A percentile compares a stretch with the other conserved stretches of the same genome.
Evolutionary conservation across 53 echinoderm and acorn worm species (phyloP).

Genomic region (Holothuria leucospilota): DNA sequence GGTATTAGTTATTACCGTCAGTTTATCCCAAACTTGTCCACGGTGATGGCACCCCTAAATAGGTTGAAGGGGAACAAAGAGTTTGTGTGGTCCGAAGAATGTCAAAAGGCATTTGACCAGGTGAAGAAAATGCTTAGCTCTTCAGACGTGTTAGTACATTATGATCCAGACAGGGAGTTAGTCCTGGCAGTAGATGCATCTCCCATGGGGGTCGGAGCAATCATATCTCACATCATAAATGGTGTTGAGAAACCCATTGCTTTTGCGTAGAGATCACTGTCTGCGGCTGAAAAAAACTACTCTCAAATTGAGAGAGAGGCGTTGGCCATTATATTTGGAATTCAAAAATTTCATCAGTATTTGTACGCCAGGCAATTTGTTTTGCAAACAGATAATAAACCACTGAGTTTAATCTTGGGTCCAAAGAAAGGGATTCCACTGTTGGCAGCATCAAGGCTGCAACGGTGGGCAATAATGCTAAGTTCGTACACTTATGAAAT

Average conservation of each 20-base stretch:
- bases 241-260: slow-evolving; percentile 13
- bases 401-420: neutral
- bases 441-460: neutral
- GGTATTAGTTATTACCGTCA: too few species aligned
- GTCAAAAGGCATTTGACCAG: slow-evolving; percentile 2
- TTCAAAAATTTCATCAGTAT: slow-evolving; percentile 22
- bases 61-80: slow-evolving; percentile 1
- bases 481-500: slow-evolving; percentile 15
- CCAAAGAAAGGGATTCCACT: slow-evolving; percentile 25
- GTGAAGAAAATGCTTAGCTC: slow-evolving; percentile 24
- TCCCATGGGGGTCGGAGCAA: neutral
- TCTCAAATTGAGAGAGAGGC: slow-evolving; percentile 45
- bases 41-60: slow-evolving; percentile 6
- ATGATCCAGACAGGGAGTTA: slow-evolving; percentile 5
- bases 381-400: slow-evolving; percentile 27
- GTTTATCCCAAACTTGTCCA: too few species aligned
- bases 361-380: neutral
- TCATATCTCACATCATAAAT: slow-evolving; percentile 8
- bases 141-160: slow-evolving; percentile 6
- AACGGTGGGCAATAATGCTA: slow-evolving; percentile 32
- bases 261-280: too few species aligned
- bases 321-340: slow-evolving; percentile 19
- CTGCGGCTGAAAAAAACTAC: neutral
- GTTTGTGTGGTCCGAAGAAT: slow-evolving; percentile 11
- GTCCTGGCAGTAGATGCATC: too few species aligned